Evolutionary conservation across 2,888 invertebrate genomes (phyloP), one percentile per base, ranked within the genome.

Genomic region (Cistogaster globosa): DNA sequence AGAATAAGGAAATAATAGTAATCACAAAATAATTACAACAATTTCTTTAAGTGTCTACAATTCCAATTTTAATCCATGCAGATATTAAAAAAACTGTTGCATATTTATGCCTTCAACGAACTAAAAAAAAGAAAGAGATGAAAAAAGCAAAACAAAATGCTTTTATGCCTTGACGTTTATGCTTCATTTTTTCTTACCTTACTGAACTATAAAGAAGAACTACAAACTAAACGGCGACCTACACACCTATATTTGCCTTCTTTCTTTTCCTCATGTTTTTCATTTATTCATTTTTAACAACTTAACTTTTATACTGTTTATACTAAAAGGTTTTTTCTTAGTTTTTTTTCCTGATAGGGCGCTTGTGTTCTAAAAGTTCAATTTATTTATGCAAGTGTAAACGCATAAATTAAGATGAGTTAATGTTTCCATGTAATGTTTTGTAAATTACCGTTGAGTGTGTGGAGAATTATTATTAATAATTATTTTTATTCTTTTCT

Each of bases 341-440:
- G n/a, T n/a, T n/a, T 55, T 71, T 58, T 26, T 42, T 53, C 12
- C 42, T 51, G 57, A 26, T 58, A 42, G 72, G 48, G 38, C 48
- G 22, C 57, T 42, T 65, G 71, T 65, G 71, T 58, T 79, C 51
- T 58, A 48, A 32, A 51, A 65, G 67, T 80, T 80, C 74, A 80
- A 53, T 80, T 80, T 74, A 74, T 74, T 77, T 77, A 71, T 71
- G 82, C 69, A 75, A 82, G 71, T 77, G 76, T 77, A 72, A 83
- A 83, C 71, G 76, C 76, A 77, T 83, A 77, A 77, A 83, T 77
- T 83, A 77, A 63, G 42, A 71, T 62, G 74, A 67, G 67, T 80
- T 60, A 60, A 74, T 67, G 80, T 60, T 38, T 58, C 65, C 32
- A 32, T 42, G 53, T 53, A 45, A 60, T 72, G 32, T 77, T 71